Base-by-base conservation (phyloP, 2,113 vertebrate species). In the Sarotherodon lohbergeri region DNA sequence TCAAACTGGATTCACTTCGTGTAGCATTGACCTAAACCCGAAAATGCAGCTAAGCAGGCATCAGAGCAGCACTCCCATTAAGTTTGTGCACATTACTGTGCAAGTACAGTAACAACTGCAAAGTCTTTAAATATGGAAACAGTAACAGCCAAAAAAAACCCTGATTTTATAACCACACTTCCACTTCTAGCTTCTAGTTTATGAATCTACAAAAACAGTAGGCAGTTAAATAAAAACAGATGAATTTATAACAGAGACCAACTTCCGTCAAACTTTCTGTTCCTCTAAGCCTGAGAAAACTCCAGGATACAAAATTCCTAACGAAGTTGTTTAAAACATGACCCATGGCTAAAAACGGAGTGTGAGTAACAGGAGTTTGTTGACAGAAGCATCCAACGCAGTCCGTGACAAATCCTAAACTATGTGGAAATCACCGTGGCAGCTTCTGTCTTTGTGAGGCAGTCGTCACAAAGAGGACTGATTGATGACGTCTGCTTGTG, bases 111-210 rank as follows among this genome's bases (percentile, higher is more conserved):
- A 50, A 50, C 46, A 50, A 50, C 43, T 19, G 4, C 16, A 78
- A 78, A 19, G 43, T 50, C 27, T 50, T 32, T 32, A 50, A 52
- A 78, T n/a, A 32, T 48, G 46, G 43, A 48, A 76, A 68, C 43
- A 19, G 24, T 27, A 50, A 19, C 43, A 78, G 41, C 46, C 16
- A n/a, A 50, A 78, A 6, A 46, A 10, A 0, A 0, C 0, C 7
- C 17, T 2, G 24, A 32, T 50, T 78, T 78, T 32, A 66, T n/a
- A 29, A 32, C 43, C 27, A 78, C 46, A 50, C 43, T 29, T 78
- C 1, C 1, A 48, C 8, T 76, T 76, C 24, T 29, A 19, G 16
- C 24, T 71, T 43, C 66, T 16, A 43, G 39, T 71, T 71, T 24
- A 71, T 22, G 2, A 46, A 43, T 46, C 66, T 46, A 71, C 7